Conservation (phyloP, 30 jellyfish, hydroid and myxozoan species). For the Aurelia coerulea region DNA sequence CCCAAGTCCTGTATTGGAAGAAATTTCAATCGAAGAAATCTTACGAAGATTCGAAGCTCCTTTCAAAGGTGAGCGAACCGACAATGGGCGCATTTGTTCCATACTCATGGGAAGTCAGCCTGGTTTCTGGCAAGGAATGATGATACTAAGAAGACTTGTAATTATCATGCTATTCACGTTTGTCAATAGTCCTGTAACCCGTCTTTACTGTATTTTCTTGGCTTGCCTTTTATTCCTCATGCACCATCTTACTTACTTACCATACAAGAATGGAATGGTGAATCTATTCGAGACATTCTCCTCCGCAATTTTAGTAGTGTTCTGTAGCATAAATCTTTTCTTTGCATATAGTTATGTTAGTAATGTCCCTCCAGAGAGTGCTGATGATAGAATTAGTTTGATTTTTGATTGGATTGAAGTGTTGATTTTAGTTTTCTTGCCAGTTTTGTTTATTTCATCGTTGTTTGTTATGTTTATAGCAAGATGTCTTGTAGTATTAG, state of each 20-base stretch:
- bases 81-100: background rate
- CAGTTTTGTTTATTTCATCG: conserved; percentile 25
- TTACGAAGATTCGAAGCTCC: conserved; percentile 79
- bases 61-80: conserved; percentile 25
- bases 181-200: conserved; percentile 78
- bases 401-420: conserved; percentile 91
- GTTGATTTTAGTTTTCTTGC: conserved; percentile 58
- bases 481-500: too few relatives aligned
- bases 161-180: conserved; percentile 78
- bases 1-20: background rate
- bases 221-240: conserved; percentile 82
- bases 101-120: conserved; percentile 32
- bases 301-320: conserved; percentile 67
- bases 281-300: conserved; percentile 76
- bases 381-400: conserved; percentile 69
- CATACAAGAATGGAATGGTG: conserved; percentile 63
- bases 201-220: conserved; percentile 69
- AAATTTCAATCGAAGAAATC: conserved; percentile 57
- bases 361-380: conserved; percentile 88
- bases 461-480: too few relatives aligned
- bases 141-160: conserved; percentile 76
- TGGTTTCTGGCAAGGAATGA: conserved; percentile 95
- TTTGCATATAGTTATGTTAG: conserved; percentile 96
- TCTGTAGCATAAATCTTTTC: conserved; percentile 87
- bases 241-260: conserved; percentile 81